Evolutionary conservation across 1,140 invertebrate genomes (phyloP).

Genomic region (Trinorchestia longiramus): DNA sequence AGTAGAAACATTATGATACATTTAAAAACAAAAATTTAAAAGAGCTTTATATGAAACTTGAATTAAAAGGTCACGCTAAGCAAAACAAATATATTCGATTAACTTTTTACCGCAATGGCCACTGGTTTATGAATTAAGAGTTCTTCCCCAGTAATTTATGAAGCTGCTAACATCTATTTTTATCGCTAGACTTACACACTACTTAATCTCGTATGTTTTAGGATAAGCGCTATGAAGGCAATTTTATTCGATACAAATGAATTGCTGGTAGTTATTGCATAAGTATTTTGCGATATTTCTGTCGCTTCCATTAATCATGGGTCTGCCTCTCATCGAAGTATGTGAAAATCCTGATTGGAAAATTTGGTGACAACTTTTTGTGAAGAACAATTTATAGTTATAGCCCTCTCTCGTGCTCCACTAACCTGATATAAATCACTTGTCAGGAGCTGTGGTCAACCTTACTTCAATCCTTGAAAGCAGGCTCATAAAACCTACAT

Average conservation of each 20-base stretch:
- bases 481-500: background rate
- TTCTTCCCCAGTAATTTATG: too few species aligned
- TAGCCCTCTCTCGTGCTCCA: background rate
- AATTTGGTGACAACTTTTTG: background rate
- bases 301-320: background rate
- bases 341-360: background rate
- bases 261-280: background rate
- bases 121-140: background rate
- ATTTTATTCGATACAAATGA: background rate
- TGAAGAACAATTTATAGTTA: background rate
- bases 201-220: background rate
- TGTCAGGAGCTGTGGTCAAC: background rate
- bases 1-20: background rate
- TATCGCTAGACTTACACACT: background rate
- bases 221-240: background rate
- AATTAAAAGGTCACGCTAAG: background rate
- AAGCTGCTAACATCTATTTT: background rate
- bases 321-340: background rate
- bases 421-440: conserved; percentile 9
- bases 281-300: background rate
- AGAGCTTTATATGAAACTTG: background rate
- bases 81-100: background rate
- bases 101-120: background rate
- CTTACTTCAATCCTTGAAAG: background rate
- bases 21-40: background rate